These are phyloP conservation scores for Troglohyphantes excavatus DNA, from an alignment of 2,888 invertebrate genomes.

Conservation along the genomic window DNA sequence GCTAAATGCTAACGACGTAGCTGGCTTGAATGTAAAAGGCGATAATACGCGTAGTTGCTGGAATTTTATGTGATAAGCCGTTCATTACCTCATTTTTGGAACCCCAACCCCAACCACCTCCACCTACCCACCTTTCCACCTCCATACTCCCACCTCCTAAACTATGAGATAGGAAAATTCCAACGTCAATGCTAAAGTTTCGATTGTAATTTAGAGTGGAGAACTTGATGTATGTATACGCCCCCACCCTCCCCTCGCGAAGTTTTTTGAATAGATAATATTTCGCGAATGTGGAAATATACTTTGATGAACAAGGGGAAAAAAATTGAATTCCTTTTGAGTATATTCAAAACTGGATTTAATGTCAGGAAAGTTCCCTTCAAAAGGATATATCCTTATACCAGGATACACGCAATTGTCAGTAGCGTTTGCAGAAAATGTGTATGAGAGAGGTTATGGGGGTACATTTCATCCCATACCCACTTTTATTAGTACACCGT, in stretches of 20 bases:
- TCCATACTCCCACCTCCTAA: neutral
- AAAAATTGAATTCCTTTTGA: too few species aligned
- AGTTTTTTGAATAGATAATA: neutral
- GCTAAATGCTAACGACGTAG: neutral
- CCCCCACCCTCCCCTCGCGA: neutral
- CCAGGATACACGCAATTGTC: too few species aligned
- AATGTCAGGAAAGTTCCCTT: too few species aligned
- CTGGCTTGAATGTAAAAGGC: neutral
- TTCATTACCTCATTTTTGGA: neutral
- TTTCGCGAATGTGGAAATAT: neutral
- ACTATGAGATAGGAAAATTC: slow-evolving; percentile 4
- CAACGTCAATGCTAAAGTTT: neutral
- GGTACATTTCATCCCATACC: too few species aligned
- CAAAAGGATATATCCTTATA: too few species aligned
- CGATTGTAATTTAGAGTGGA: slow-evolving; percentile 57
- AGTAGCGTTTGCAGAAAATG: too few species aligned
- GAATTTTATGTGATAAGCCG: slow-evolving; percentile 9
- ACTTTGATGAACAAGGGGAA: too few species aligned
- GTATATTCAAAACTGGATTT: too few species aligned
- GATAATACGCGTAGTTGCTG: neutral
- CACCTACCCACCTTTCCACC: too few species aligned
- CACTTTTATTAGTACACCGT: too few species aligned
- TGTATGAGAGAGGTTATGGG: too few species aligned
- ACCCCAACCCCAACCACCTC: too few species aligned
- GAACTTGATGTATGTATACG: slow-evolving; percentile 22